Evolutionary conservation across 2,113 vertebrate genomes (phyloP).

Genomic region (Elaphurus davidianus): DNA sequence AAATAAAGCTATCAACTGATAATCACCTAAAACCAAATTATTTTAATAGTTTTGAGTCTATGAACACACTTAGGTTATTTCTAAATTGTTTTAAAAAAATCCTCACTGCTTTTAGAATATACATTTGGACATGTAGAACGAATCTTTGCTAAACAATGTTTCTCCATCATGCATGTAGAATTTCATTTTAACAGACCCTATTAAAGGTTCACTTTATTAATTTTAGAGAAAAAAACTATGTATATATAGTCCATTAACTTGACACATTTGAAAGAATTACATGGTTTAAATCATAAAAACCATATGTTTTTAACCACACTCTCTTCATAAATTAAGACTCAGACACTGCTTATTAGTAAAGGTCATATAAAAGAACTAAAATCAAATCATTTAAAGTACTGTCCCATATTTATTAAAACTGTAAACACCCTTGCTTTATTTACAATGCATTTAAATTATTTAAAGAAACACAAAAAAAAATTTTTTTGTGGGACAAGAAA

Average conservation of each 20-base stretch:
- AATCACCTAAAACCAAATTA: conserved; percentile 83
- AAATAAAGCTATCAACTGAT: conserved; percentile 84
- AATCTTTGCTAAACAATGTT: conserved; percentile 66
- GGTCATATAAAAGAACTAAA: conserved; percentile 41
- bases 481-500: neutral
- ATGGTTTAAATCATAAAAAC: conserved; percentile 62
- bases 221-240: neutral
- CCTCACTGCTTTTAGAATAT: conserved; percentile 55
- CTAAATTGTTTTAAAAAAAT: conserved; percentile 60
- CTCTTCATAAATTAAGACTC: conserved; percentile 61
- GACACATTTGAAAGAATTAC: conserved; percentile 55
- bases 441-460: conserved; percentile 41
- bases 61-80: conserved; percentile 78
- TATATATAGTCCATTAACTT: conserved; percentile 37
- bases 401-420: conserved; percentile 28
- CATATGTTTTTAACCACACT: conserved; percentile 17
- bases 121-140: conserved; percentile 65
- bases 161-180: conserved; percentile 71
- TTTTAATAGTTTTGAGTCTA: conserved; percentile 78
- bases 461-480: conserved; percentile 21
- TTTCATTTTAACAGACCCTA: conserved; percentile 62
- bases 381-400: conserved; percentile 40
- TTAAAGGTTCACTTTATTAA: conserved; percentile 54
- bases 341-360: conserved; percentile 53
- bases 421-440: conserved; percentile 28